Base-by-base conservation (phyloP, 2,113 vertebrate genomes). In the Thymallus thymallus region DNA sequence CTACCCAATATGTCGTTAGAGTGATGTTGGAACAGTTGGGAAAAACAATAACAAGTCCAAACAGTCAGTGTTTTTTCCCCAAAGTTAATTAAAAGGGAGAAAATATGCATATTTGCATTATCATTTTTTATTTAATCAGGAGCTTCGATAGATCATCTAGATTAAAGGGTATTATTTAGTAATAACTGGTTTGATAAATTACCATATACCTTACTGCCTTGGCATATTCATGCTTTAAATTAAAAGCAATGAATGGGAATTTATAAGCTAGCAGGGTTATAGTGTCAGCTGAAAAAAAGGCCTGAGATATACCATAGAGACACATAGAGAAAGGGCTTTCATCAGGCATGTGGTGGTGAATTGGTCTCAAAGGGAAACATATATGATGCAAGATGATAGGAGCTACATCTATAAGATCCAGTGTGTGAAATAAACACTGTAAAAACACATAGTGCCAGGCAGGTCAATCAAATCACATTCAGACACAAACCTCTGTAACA, bases 11-110 rank as follows among this genome's bases (percentile, higher is more conserved):
- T 72, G 62, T 85, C 7, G 83, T 85, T 78, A 64, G 20, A 29
- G 82, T 70, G 26, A 12, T 12, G 35, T 79, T 82, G 76, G 76
- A 86, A 80, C 9, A 9, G 20, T 26, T 10, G 3, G n/a, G 56
- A 29, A 69, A 85, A 87, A 84, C 83, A 88, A 82, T 78, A 84
- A 82, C 73, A 80, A 84, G 85, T 75, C 82, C 9, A 9, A 30
- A 69, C 35, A 41, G 41, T 2, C 73, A 45, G 68, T 76, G 18
- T 60, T 60, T 41, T 41, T 35, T 2, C 0, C n/a, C 66, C 35
- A 58, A 80, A 79, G 71, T 85, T 84, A 78, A 81, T 85, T 76
- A 55, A 68, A 81, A 66, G 58, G 30, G 74, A 41, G 78, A 75
- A 75, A 82, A 76, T 65, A 83, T 69, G 51, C 70, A 68, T 24